Percentiles rank a stretch among this genome's conserved stretches.
These are phyloP conservation scores for Drosophila carrolli DNA, from an alignment of 1,140 invertebrate genomes.

Conservation along the genomic window DNA sequence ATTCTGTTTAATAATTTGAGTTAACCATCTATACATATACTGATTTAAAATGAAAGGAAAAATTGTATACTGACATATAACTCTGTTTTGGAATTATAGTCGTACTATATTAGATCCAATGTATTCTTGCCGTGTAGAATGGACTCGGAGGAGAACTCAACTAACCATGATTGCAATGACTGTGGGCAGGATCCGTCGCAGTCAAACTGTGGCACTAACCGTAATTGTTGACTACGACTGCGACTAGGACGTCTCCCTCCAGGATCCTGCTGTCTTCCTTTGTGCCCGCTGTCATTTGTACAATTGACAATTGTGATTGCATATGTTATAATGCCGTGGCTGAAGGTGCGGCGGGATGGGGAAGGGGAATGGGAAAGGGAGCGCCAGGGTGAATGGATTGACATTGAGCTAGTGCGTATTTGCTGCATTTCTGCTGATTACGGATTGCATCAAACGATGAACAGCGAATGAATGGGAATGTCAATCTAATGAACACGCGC, in stretches of 20 bases:
- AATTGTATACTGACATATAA: no score
- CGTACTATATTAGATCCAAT: neutral
- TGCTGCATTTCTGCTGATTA: conserved; percentile 58
- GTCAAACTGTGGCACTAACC: conserved; percentile 79
- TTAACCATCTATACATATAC: no score
- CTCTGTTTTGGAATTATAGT: no score
- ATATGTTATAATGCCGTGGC: conserved; percentile 72
- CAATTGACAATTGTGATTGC: conserved; percentile 80
- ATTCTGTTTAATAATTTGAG: no score
- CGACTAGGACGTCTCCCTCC: conserved; percentile 15
- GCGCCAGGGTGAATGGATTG: conserved; percentile 14
- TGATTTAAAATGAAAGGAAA: no score
- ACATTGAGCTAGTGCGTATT: conserved; percentile 58
- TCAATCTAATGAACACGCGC: conserved; percentile 34
- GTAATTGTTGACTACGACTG: conserved; percentile 73
- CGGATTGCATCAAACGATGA: conserved; percentile 49
- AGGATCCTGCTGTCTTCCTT: conserved; percentile 9
- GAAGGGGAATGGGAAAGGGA: neutral
- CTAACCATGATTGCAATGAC: conserved; percentile 60
- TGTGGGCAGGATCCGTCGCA: conserved; percentile 39
- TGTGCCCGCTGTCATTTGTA: conserved; percentile 68
- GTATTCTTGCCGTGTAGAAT: conserved; percentile 5
- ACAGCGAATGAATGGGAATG: conserved; percentile 40
- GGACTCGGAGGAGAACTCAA: conserved; percentile 35
- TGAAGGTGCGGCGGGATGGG: conserved; percentile 6